Conservation (phyloP, 1,140 invertebrate species). For the Panulirus ornatus region DNA sequence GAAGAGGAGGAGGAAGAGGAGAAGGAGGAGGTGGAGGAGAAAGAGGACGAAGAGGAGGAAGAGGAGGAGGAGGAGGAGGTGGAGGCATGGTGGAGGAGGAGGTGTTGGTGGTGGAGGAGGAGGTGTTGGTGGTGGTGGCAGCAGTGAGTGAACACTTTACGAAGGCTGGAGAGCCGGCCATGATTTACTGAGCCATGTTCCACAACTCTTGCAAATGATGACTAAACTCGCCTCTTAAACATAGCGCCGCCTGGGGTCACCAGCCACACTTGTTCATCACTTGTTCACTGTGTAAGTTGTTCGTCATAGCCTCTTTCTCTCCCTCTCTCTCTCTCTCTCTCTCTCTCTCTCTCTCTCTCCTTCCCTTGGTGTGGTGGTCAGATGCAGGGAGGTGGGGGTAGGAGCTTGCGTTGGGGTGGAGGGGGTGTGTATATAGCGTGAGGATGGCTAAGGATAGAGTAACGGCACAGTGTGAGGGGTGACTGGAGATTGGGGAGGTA, state of each 20-base stretch:
- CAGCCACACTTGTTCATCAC: constrained; percentile 29
- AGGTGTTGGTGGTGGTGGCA: not conserved
- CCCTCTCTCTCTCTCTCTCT: not conserved
- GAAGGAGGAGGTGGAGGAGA: not conserved
- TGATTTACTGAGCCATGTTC: not conserved
- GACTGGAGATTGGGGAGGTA: not conserved
- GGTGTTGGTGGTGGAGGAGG: not conserved
- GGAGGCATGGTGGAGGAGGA: not conserved
- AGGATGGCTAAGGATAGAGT: too few species aligned
- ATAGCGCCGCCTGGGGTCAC: constrained; percentile 42
- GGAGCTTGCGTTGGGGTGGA: not conserved
- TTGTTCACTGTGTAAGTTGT: constrained; percentile 26
- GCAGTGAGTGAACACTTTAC: too few species aligned
- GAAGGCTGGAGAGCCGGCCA: too few species aligned
- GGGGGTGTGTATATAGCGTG: not conserved
- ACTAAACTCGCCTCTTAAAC: constrained; percentile 68
- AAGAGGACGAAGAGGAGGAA: not conserved
- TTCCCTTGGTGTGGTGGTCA: not conserved
- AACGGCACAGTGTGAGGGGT: not conserved
- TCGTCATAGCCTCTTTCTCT: constrained; percentile 31
- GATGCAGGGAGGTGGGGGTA: constrained; percentile 4
- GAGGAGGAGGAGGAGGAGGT: not conserved
- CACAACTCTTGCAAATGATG: constrained; percentile 58
- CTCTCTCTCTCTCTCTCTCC: not conserved
- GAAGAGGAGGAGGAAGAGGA: not conserved